Percentiles rank a stretch among this genome's conserved stretches.
phyloP scores from a whole-genome alignment of 53 echinoderm and acorn worm genomes.

The Echinarachnius parma region DNA sequence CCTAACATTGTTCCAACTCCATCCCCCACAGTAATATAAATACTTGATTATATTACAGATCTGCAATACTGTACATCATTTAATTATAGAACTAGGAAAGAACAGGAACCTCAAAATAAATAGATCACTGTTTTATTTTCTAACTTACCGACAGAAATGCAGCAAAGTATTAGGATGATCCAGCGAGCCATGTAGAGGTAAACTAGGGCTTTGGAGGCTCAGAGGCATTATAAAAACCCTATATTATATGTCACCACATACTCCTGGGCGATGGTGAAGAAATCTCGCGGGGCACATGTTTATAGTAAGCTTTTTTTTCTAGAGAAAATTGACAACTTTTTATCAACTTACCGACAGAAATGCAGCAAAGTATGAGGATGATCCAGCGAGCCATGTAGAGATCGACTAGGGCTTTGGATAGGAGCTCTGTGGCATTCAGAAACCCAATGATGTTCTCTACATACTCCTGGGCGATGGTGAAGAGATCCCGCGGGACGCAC shows the following conservation, averaged over 20 bases:
- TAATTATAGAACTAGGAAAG: too few relatives aligned
- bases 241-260: constrained; percentile 64
- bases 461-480: constrained; percentile 35
- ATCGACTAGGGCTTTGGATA: constrained; percentile 88
- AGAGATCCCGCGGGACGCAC: constrained; percentile 71
- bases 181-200: constrained; percentile 94
- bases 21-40: too few relatives aligned
- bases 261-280: constrained; percentile 39
- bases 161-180: constrained; percentile 88
- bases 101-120: too few relatives aligned
- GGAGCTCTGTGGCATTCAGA: constrained; percentile 74
- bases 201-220: constrained; percentile 83
- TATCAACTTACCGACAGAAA: constrained; percentile 79
- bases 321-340: too few relatives aligned
- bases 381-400: constrained; percentile 94
- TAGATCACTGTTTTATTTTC: too few relatives aligned
- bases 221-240: constrained; percentile 69
- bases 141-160: constrained; percentile 79
- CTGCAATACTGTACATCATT: too few relatives aligned
- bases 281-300: constrained; percentile 74
- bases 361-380: constrained; percentile 82
- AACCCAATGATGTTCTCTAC: constrained; percentile 68
- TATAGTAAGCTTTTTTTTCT: too few relatives aligned
- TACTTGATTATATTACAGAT: too few relatives aligned
- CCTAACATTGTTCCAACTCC: too few relatives aligned